Evolutionary conservation across 2,113 vertebrate species (phyloP), one percentile per base, ranked within the genome.

Genomic region (Mastomys natalensis): DNA sequence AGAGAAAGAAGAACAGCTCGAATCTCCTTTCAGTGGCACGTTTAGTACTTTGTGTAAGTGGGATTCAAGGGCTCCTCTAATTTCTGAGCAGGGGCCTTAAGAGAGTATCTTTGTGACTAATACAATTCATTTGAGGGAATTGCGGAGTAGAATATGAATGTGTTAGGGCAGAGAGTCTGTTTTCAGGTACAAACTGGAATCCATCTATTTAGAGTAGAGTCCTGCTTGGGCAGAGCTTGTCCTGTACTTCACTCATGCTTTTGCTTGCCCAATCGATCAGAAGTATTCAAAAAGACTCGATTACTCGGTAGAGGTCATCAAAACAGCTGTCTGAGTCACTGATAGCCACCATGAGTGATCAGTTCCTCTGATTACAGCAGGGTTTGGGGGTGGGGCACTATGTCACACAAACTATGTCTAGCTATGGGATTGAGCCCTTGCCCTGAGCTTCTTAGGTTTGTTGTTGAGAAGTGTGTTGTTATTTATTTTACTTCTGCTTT

Each of bases 401-500:
- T 73, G 10, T 80, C 17, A 24, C 53, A 73, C 48, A 58, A 90
- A 24, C 5, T 51, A 51, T 51, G 51, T 16, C 17, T 4, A 45
- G 17, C 89, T 34, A 87, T 24, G 72, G 21, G 26, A 55, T 29
- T 10, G 51, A 60, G 22, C 7, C 31, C 11, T 77, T 34, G 7
- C 11, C n/a, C 60, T n/a, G 12, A 58, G 31, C 26, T 93, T 66
- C 51, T 9, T 7, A 76, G 43, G 40, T 0, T 51, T 3, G 5
- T 15, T 37, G 72, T 45, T 37, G 7, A 12, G 16, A 87, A 78
- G 10, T 77, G 87, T 81, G 26, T 13, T 91, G 6, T 76, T 10
- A 93, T 55, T 90, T 89, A 51, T 81, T 84, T 97, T 76, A 26
- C 21, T 87, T 88, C 22, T 34, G 5, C 87, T 93, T 91, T 62